These are phyloP conservation scores for Pyrochroa serraticornis DNA, from an alignment of 2,888 invertebrate genomes.

Conservation along the genomic window DNA sequence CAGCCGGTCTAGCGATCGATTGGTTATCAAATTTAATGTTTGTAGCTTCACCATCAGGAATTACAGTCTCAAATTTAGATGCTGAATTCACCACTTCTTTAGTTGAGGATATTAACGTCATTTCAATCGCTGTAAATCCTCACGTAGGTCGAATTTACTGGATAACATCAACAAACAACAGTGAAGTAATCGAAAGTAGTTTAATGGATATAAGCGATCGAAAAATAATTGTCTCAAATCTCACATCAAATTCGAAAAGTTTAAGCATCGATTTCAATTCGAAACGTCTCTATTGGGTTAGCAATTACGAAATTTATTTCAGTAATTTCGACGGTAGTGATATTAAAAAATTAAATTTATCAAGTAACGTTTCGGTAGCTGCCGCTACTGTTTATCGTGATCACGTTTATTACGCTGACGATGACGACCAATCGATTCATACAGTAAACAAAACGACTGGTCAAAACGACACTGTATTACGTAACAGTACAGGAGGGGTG, in stretches of 20 bases:
- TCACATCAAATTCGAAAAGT: conserved; percentile 50
- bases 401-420: conserved; percentile 72
- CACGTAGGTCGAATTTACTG: conserved; percentile 64
- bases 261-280: conserved; percentile 47
- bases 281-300: conserved; percentile 75
- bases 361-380: conserved; percentile 60
- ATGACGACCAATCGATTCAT: conserved; percentile 66
- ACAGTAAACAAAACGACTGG: conserved; percentile 67
- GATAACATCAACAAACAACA: conserved; percentile 50
- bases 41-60: conserved; percentile 68
- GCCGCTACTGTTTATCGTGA: conserved; percentile 72
- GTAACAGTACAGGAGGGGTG: conserved; percentile 61
- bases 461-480: conserved; percentile 55
- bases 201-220: conserved; percentile 70
- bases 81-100: conserved; percentile 70
- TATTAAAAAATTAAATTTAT: conserved; percentile 47
- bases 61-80: conserved; percentile 72
- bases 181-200: conserved; percentile 62
- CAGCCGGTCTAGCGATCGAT: conserved; percentile 80
- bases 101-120: conserved; percentile 59
- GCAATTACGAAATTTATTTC: conserved; percentile 64
- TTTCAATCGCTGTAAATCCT: conserved; percentile 76
- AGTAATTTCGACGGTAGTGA: conserved; percentile 46
- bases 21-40: conserved; percentile 80
- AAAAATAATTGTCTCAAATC: conserved; percentile 43